Base-by-base conservation (phyloP, 2,888 invertebrate species). In the Drosophila vallismaia region DNA sequence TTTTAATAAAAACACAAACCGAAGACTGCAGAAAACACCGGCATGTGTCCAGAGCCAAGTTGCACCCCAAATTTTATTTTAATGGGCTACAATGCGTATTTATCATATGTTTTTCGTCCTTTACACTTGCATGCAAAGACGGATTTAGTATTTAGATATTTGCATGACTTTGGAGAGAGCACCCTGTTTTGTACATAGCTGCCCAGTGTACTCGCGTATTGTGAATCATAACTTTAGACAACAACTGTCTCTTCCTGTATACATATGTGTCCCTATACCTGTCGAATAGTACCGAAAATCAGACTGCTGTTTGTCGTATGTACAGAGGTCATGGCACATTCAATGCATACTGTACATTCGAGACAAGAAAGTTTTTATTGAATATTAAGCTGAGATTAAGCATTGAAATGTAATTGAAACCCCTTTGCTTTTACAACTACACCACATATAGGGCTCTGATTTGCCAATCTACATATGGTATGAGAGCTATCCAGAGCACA, bases 401-500 rank as follows among this genome's bases (percentile, higher is more conserved):
- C 36, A n/a, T 2, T n/a, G 36, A 36, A 36, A 12, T 36, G 36
- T 36, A 36, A 36, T 36, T 36, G 36, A 36, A 36, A n/a, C n/a
- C n/a, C n/a, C 36, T 36, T n/a, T 36, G 2, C n/a, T 36, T 36
- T 36, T 12, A 6, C 36, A 36, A 12, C n/a, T 36, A n/a, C 36
- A 36, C 36, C 36, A n/a, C n/a, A 19, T 44, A 73, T 94, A 97
- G 97, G 97, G 97, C 92, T 95, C 97, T 94, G 97, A 97, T 93
- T 96, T 97, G 93, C 98, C 98, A 88, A 97, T 98, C 92, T 98
- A 98, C 94, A 97, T 98, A 93, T 98, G 98, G 97, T 98, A 98
- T 94, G 97, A 98, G 93, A 97, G 97, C 92, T 98, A 98, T 93
- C 97, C 97, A 86, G 97, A 98, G 79, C 98, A 98, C 94, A 97